phyloP scores from a whole-genome alignment of 2,113 vertebrate species.

The Pomatorhinus ruficollis region DNA sequence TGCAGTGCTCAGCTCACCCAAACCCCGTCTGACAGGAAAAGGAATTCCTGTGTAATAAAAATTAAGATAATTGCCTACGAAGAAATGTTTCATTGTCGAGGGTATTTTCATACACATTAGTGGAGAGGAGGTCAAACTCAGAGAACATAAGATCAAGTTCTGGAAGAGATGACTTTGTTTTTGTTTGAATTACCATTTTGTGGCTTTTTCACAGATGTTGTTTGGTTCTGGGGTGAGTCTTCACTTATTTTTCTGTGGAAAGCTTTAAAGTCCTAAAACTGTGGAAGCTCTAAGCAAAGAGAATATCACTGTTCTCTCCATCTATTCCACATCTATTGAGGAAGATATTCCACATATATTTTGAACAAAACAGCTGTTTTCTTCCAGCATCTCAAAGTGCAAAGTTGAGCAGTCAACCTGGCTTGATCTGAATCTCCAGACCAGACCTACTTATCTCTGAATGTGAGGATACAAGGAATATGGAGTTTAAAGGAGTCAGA shows the following conservation, averaged over 20 bases:
- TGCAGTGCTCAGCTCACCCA: neutral
- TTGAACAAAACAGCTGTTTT: neutral
- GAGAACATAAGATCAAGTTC: slow-evolving; percentile 45
- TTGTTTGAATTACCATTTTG: neutral
- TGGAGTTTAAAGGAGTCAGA: neutral
- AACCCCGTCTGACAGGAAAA: slow-evolving; percentile 28
- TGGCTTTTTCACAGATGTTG: neutral
- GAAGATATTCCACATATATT: neutral
- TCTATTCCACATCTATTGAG: neutral
- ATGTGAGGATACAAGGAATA: neutral
- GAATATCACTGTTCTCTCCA: neutral
- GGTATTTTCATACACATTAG: slow-evolving; percentile 30
- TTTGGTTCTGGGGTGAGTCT: neutral
- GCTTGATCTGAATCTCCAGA: neutral
- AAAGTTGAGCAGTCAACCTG: neutral
- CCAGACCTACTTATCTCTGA: neutral
- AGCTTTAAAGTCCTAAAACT: neutral
- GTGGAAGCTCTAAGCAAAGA: neutral
- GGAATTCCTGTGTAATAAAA: slow-evolving; percentile 71
- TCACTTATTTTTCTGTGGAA: neutral
- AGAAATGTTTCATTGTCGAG: slow-evolving; percentile 23
- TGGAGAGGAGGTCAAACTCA: slow-evolving; percentile 6
- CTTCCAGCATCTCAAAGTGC: neutral
- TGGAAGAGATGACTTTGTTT: neutral
- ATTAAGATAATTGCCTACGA: slow-evolving; percentile 53